A percentile compares a stretch with the other conserved stretches of the same genome.
Evolutionary conservation across 2,113 vertebrate genomes (phyloP).

Genomic region (Steatornis caripensis): DNA sequence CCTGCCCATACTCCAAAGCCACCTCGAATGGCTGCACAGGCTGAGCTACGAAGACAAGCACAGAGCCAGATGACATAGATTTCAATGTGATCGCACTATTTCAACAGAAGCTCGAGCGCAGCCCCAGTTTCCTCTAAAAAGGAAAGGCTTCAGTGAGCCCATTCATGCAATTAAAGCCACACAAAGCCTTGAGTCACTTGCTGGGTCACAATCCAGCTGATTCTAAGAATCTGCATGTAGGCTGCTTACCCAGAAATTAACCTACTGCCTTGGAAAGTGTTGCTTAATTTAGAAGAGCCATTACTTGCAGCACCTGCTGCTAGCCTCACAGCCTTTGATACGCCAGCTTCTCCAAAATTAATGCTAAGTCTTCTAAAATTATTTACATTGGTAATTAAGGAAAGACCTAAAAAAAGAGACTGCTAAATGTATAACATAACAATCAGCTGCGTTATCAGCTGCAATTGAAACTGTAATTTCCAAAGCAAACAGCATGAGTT

Average conservation of each 20-base stretch:
- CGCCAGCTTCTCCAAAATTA: background rate
- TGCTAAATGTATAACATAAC: background rate
- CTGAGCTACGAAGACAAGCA: background rate
- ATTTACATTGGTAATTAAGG: slow-evolving; percentile 43
- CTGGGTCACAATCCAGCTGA: background rate
- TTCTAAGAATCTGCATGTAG: background rate
- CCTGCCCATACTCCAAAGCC: background rate
- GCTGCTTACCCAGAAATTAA: slow-evolving; percentile 37
- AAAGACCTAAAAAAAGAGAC: background rate
- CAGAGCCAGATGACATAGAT: background rate
- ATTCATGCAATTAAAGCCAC: background rate
- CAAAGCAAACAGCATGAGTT: slow-evolving; percentile 15
- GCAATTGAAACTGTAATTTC: background rate
- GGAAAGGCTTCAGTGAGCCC: background rate
- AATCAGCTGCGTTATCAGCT: slow-evolving; percentile 11
- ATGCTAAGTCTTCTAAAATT: background rate
- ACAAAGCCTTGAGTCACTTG: background rate
- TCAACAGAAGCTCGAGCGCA: background rate
- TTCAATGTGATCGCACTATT: fast-evolving
- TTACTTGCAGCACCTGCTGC: slow-evolving; percentile 59
- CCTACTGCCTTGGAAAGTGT: slow-evolving; percentile 27
- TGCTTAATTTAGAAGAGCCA: slow-evolving; percentile 49
- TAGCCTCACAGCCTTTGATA: background rate
- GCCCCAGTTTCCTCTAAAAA: background rate
- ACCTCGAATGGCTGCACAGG: background rate